Percentiles rank a stretch among this genome's conserved stretches.
Evolutionary conservation across 2,113 vertebrate genomes (phyloP).

Genomic region (Serilophus lunatus): DNA sequence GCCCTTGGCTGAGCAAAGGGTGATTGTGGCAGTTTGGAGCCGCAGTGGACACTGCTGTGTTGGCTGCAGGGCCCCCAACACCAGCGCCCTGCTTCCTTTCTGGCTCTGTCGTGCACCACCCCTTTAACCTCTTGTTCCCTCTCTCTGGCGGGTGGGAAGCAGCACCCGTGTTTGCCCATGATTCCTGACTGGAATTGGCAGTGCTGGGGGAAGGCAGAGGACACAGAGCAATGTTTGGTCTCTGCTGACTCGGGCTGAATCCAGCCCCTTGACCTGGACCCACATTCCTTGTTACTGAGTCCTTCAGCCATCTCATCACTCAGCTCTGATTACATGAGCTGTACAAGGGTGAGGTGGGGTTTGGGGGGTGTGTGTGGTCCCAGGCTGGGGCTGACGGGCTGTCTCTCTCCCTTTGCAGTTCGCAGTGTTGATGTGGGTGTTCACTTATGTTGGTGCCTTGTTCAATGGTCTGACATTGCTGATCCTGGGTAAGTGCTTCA

Average conservation of each 20-base stretch:
- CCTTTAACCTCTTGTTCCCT: not conserved
- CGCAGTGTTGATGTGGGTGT: slow-evolving; percentile 95
- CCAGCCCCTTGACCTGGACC: not conserved
- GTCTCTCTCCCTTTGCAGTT: slow-evolving; percentile 77
- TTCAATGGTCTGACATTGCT: slow-evolving; percentile 96
- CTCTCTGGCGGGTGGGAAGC: not conserved
- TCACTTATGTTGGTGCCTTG: slow-evolving; percentile 95
- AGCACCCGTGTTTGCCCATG: not conserved
- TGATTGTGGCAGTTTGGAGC: not conserved
- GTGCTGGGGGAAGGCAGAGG: not conserved
- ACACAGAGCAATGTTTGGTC: not conserved
- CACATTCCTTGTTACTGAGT: not conserved
- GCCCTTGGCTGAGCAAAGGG: not conserved
- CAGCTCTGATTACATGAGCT: not conserved
- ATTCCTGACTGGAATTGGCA: not conserved
- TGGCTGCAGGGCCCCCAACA: not conserved
- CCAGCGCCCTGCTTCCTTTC: not conserved
- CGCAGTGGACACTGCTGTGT: fast-evolving
- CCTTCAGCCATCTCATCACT: not conserved
- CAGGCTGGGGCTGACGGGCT: not conserved
- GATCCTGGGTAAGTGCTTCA: slow-evolving; percentile 87
- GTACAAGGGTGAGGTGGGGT: not conserved
- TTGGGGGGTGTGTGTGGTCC: not conserved
- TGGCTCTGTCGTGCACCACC: not conserved
- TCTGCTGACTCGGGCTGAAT: not conserved